Evolutionary conservation across 2,113 vertebrate species (phyloP).

Genomic region (Corynorhinus townsendii): DNA sequence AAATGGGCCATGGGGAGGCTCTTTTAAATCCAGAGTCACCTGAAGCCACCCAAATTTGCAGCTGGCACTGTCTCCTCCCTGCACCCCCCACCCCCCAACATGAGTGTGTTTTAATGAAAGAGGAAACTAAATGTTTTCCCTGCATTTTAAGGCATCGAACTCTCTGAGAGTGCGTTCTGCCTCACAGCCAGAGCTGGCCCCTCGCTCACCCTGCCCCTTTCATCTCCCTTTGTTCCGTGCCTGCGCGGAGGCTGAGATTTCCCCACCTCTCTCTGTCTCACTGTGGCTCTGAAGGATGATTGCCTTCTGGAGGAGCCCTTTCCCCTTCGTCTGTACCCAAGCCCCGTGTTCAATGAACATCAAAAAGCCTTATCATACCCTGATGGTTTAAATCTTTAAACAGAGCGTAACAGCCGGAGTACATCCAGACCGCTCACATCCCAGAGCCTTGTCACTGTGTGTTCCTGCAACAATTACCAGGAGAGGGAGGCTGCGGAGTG

Average conservation of each 20-base stretch:
- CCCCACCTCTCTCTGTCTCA: constrained; percentile 88
- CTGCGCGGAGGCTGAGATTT: constrained; percentile 87
- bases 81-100: not conserved
- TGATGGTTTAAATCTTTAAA: constrained; percentile 99
- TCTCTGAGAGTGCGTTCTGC: constrained; percentile 84
- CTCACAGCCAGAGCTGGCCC: constrained; percentile 93
- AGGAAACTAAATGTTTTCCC: constrained; percentile 80
- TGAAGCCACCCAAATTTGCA: constrained; percentile 76
- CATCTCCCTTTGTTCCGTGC: constrained; percentile 94
- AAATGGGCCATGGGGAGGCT: constrained; percentile 77
- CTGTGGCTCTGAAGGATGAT: constrained; percentile 93
- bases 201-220: constrained; percentile 91
- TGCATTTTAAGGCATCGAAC: constrained; percentile 79
- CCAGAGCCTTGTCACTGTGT: constrained; percentile 93
- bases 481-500: constrained; percentile 88
- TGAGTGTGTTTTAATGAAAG: constrained; percentile 84
- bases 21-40: constrained; percentile 78
- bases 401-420: constrained; percentile 98
- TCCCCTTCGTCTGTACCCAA: constrained; percentile 91
- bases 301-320: constrained; percentile 94
- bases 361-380: constrained; percentile 98
- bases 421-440: constrained; percentile 95
- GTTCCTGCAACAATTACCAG: constrained; percentile 94
- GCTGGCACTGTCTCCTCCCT: constrained; percentile 21
- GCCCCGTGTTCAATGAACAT: constrained; percentile 97